A percentile compares a stretch with the other conserved stretches of the same genome.
Evolutionary conservation across 2,888 invertebrate species (phyloP).

Genomic region (Onthophagus sagittarius): DNA sequence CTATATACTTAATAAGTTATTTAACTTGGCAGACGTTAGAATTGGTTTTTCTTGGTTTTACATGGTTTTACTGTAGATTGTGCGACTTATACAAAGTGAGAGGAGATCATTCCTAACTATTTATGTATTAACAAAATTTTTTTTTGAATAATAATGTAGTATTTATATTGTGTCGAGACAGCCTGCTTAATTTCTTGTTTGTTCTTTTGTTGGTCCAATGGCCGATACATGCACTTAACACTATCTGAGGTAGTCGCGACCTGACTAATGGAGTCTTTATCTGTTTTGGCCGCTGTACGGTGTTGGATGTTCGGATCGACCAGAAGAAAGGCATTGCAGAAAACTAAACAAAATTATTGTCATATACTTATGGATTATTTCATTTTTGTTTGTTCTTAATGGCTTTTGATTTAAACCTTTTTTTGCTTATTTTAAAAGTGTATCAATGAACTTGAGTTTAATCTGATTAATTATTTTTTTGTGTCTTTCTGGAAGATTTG

Average conservation of each 20-base stretch:
- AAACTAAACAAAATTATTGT: not conserved
- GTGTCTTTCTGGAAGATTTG: no score
- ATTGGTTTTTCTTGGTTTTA: no score
- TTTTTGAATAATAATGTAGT: not conserved
- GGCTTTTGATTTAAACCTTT: no score
- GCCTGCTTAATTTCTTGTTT: not conserved
- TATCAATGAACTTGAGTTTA: no score
- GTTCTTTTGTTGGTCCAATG: not conserved
- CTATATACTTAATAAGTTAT: not conserved
- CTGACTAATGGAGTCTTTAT: slow-evolving; percentile 47
- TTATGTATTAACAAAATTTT: not conserved
- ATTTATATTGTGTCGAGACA: not conserved
- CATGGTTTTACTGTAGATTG: not conserved
- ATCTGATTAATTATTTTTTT: no score
- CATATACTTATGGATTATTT: no score
- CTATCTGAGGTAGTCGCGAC: slow-evolving; percentile 38
- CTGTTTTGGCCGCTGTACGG: not conserved
- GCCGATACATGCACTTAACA: slow-evolving; percentile 44
- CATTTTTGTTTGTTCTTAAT: no score
- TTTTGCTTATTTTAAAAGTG: no score
- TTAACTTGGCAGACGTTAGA: not conserved
- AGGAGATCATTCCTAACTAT: not conserved
- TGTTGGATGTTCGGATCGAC: not conserved
- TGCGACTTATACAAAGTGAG: not conserved
- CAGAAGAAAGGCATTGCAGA: not conserved